A percentile compares a stretch with the other conserved stretches of the same genome.
These are phyloP conservation scores for Falco novaeseelandiae DNA, from an alignment of 2,797 vertebrate genomes.

Conservation along the genomic window DNA sequence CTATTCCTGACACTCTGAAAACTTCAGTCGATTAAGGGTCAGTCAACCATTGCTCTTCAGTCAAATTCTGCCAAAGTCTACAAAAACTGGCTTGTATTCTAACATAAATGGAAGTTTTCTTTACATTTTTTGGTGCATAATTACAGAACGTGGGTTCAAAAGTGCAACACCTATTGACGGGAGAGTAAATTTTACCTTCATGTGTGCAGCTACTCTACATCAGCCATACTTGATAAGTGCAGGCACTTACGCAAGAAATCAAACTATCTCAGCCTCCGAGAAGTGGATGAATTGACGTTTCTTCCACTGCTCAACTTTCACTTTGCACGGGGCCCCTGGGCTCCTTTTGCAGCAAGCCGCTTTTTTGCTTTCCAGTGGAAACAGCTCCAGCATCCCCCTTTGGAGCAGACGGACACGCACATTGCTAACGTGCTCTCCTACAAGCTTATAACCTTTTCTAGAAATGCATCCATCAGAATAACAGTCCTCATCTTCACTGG, in stretches of 20 bases:
- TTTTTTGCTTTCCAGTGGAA: background rate
- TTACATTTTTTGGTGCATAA: background rate
- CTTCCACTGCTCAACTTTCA: background rate
- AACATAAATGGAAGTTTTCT: background rate
- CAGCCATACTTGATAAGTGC: background rate
- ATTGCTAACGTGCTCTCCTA: background rate
- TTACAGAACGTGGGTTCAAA: background rate
- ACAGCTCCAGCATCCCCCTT: background rate
- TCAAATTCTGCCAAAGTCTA: background rate
- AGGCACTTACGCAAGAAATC: background rate
- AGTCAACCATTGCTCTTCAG: background rate
- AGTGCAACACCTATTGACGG: background rate
- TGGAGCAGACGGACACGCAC: background rate
- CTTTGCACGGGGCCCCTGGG: background rate
- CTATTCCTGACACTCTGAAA: background rate
- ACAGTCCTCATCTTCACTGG: background rate
- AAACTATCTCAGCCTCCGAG: background rate
- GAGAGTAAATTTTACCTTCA: background rate
- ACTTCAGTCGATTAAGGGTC: background rate
- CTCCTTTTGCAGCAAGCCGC: background rate
- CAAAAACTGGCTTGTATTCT: background rate
- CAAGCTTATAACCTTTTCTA: background rate
- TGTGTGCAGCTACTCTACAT: background rate
- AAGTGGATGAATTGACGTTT: slow-evolving; percentile 21
- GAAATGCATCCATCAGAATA: background rate